Evolutionary conservation across 2,797 vertebrate genomes (phyloP), one percentile per base, ranked within the genome.

Genomic region (Ibycter americanus): DNA sequence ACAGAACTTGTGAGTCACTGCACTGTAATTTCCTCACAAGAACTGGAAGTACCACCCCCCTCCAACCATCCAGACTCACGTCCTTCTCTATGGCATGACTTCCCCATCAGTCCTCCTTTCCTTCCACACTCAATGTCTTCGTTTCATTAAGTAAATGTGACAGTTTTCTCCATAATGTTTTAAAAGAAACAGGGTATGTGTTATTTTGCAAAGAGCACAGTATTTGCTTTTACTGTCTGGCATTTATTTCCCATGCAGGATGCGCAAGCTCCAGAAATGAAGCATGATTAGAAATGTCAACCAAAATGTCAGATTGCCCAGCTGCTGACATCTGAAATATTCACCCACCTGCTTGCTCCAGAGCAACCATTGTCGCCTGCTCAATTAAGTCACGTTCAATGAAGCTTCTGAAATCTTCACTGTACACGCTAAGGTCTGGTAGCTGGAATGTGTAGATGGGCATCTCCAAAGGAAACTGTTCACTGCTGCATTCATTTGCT

Each of bases 391-490:
- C 99, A 7, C 99, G 98, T 97, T 99, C 99, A 22, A 99, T 99
- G 98, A 99, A 99, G 97, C 98, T 99, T 97, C 99, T 97, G 97
- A 99, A 99, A 92, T 99, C 99, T 97, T 99, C 99, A 2, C 99
- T 99, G 98, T 99, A 99, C 89, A 99, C 99, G 1, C 99, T 99
- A 94, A 99, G 99, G 98, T 99, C 99, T 6, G 99, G 99, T 65
- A 99, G 98, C 93, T 99, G 99, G 99, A 99, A 99, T 96, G 99
- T 99, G 98, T 99, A 99, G 98, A 99, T 99, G 91, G 99, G 99
- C 99, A 99, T 99, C 98, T 99, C 99, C 92, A 99, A 97, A 38
- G 99, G 99, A 92, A 99, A 99, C 98, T 99, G 99, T 96, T 99
- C 99, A 78, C 97, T 99, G 98, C 97, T 99, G 98, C 99, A 99